Evolutionary conservation across 2,888 invertebrate species (phyloP).

Genomic region (Pinctada fucata): DNA sequence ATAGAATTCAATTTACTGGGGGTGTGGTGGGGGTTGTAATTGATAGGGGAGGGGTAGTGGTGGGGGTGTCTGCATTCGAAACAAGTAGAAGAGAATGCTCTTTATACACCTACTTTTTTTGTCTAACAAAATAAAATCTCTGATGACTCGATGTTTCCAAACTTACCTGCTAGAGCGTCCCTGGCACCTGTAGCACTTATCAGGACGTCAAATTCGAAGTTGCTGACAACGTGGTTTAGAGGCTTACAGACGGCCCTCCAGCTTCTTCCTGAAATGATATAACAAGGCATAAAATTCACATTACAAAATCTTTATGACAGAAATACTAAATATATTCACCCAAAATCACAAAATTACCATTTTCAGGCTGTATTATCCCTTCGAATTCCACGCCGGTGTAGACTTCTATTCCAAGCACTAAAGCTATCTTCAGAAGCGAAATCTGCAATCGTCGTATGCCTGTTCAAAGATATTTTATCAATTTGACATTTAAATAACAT

Average conservation of each 20-base stretch:
- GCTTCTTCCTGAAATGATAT: conserved; percentile 59
- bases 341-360: not conserved
- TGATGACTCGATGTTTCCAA: no score
- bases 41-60: no score
- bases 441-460: conserved; percentile 95
- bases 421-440: conserved; percentile 94
- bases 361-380: conserved; percentile 77
- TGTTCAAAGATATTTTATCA: conserved; percentile 60
- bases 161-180: conserved; percentile 88
- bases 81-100: no score
- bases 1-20: no score
- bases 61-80: no score
- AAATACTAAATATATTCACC: no score
- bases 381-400: conserved; percentile 95
- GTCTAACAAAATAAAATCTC: no score
- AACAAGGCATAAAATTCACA: not conserved
- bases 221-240: conserved; percentile 85
- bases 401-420: conserved; percentile 95
- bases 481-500: no score
- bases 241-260: conserved; percentile 72
- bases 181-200: conserved; percentile 98
- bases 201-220: conserved; percentile 96
- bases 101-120: no score
- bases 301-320: no score
- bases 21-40: no score